Evolutionary conservation across 2,888 invertebrate genomes (phyloP).

Genomic region (Melinopterus prodromus): DNA sequence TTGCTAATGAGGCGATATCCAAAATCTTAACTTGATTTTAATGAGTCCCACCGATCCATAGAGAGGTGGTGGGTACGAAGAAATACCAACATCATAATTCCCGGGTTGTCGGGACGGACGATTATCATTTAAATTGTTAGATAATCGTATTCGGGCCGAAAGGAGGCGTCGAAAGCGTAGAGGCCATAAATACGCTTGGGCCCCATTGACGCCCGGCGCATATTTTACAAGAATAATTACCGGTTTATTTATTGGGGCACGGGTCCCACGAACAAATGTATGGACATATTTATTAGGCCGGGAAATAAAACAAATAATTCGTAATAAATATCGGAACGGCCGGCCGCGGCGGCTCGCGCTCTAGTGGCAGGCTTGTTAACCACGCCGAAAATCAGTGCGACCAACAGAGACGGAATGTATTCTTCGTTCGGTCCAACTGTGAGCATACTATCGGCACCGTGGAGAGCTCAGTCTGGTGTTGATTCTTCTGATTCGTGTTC

Average conservation of each 20-base stretch:
- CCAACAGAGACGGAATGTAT: not conserved
- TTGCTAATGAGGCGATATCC: not conserved
- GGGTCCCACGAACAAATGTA: slow-evolving; percentile 24
- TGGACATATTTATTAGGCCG: slow-evolving; percentile 60
- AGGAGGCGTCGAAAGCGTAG: slow-evolving; percentile 20
- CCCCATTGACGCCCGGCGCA: slow-evolving; percentile 15
- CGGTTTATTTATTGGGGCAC: slow-evolving; percentile 26
- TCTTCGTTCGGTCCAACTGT: not conserved
- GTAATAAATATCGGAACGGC: slow-evolving; percentile 57
- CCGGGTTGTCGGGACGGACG: not conserved
- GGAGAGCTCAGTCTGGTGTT: not conserved
- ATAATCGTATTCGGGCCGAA: slow-evolving; percentile 21
- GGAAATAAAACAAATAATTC: slow-evolving; percentile 60
- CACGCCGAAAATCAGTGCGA: slow-evolving; percentile 49
- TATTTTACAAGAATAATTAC: slow-evolving; percentile 25
- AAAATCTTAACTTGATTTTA: not conserved
- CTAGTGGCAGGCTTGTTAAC: slow-evolving; percentile 15
- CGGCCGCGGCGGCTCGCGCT: slow-evolving; percentile 50
- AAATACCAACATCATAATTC: slow-evolving; percentile 4
- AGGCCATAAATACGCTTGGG: slow-evolving; percentile 17
- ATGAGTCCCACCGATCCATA: not conserved
- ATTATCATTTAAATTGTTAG: slow-evolving; percentile 17
- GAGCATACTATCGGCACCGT: not conserved
- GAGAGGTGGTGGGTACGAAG: not conserved
- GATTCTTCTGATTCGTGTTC: slow-evolving; percentile 25